phyloP scores from a whole-genome alignment of 1,140 invertebrate genomes.

The Saxidomus purpurata region DNA sequence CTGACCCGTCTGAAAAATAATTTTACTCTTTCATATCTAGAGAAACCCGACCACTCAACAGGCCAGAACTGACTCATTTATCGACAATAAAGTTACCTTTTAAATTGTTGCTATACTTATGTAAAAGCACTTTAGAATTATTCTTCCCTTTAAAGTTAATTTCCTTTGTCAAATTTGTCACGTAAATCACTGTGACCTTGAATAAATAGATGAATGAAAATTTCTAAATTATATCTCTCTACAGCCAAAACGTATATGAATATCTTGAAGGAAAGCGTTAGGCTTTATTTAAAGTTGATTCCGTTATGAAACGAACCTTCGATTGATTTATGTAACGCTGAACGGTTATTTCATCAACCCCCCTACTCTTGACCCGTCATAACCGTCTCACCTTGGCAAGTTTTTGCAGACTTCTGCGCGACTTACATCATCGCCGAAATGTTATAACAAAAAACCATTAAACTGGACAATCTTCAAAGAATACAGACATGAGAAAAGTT shows the following conservation, averaged over 20 bases:
- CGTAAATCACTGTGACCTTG: conserved; percentile 20
- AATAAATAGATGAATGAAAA: conserved; percentile 25
- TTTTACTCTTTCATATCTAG: too few species aligned
- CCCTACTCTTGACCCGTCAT: not conserved
- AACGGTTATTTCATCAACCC: not conserved
- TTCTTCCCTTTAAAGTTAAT: too few species aligned
- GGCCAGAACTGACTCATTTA: too few species aligned
- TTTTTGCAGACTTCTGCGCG: not conserved
- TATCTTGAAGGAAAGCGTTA: not conserved
- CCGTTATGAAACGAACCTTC: not conserved
- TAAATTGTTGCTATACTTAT: too few species aligned
- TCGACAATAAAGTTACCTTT: too few species aligned
- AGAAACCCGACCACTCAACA: too few species aligned
- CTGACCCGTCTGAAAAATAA: too few species aligned
- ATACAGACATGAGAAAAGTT: not conserved
- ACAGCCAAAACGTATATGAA: too few species aligned
- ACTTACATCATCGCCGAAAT: too few species aligned
- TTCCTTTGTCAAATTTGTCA: too few species aligned
- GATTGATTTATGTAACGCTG: not conserved
- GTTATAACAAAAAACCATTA: too few species aligned
- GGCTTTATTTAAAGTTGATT: not conserved
- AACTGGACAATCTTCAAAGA: not conserved
- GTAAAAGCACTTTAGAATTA: too few species aligned
- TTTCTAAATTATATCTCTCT: not conserved
- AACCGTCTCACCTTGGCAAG: not conserved